Conservation (phyloP, 2,113 vertebrate species). For the Fregata magnificens region DNA sequence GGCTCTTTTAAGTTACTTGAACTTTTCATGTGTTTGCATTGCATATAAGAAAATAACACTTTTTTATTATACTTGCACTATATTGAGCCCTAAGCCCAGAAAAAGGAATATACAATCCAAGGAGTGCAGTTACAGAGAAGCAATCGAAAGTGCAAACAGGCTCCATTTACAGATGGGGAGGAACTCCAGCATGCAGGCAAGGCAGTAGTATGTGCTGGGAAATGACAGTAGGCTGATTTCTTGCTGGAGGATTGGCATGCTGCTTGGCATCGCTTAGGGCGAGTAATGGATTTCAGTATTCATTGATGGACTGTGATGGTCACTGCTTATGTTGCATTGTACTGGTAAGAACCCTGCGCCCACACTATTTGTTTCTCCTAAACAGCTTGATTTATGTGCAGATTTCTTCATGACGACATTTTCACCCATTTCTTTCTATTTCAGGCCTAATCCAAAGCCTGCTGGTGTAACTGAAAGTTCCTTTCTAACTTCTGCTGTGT, state of each 20-base stretch:
- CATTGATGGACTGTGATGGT: neutral
- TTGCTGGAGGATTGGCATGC: neutral
- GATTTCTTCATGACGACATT: neutral
- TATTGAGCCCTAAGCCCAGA: neutral
- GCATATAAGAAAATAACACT: neutral
- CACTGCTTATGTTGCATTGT: neutral
- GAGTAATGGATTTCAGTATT: neutral
- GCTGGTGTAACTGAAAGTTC: neutral
- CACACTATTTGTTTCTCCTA: neutral
- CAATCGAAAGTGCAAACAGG: neutral
- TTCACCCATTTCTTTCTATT: neutral
- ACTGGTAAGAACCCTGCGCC: neutral
- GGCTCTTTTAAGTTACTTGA: neutral
- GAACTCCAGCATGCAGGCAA: neutral
- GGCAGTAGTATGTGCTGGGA: neutral
- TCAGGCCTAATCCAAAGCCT: neutral
- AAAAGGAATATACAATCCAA: neutral
- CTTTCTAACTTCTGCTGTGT: neutral
- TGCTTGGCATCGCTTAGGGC: neutral
- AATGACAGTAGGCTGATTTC: neutral
- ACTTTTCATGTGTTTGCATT: neutral
- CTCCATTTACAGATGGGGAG: neutral
- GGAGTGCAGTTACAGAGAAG: neutral
- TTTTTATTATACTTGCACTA: neutral
- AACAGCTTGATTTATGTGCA: neutral